Evolutionary conservation across 2,888 invertebrate genomes (phyloP), one percentile per base, ranked within the genome.

Genomic region (Margaritifera margaritifera): DNA sequence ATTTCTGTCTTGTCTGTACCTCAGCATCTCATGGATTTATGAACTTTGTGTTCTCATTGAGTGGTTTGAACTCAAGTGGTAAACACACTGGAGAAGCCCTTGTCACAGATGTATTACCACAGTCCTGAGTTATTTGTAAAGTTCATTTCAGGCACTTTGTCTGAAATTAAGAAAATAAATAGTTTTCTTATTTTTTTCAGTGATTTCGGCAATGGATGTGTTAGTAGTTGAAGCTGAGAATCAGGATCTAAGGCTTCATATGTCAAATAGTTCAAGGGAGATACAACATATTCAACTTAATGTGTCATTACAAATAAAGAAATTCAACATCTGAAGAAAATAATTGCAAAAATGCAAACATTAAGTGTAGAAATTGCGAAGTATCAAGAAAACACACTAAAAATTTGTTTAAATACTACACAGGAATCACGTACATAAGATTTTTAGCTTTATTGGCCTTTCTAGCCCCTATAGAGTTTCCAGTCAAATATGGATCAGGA

Each of bases 361-460:
- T 63, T 58, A 50, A 19, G 4, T 24, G 42, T 62, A 31, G 24
- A n/a, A 20, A 6, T 31, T 50, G 62, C 31, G 1, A 19, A 22
- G 1, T 1, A 6, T 8, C 50, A 42, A 62, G 31, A 31, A 31
- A 20, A 57, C 18, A 57, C 27, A 50, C 0, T 64, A 19, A 58
- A 59, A 60, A 54, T 25, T 11, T 58, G 20, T 59, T 59, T 27
- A 64, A 64, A 60, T 64, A 52, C 27, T 63, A 64, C 6, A 64
- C 64, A 19, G 59, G 54, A 25, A 57, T 63, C 3, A 64, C 53
- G 51, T 63, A 52, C 42, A n/a, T 53, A 27, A 42, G 63, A 22
- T 63, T 58, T 64, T 53, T 27, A 27, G 58, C 57, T 18, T 27
- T 68, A 22, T 27, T 68, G 19, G 19, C 50, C n/a, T 59, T 56